These are phyloP conservation scores for Crotalus tigris DNA, from an alignment of 2,113 vertebrate genomes.

Conservation along the genomic window DNA sequence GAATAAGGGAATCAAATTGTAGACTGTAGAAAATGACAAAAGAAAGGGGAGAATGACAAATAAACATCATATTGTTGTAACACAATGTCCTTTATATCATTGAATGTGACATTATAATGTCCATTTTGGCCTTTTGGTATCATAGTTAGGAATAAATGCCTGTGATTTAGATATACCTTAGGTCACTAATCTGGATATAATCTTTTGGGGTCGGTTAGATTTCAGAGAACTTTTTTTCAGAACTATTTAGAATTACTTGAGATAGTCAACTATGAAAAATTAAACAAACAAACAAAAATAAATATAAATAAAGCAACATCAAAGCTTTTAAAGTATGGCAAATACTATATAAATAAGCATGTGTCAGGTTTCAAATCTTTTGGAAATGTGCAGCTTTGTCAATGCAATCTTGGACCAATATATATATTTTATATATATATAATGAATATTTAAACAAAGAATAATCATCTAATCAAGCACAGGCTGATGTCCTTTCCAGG, in stretches of 20 bases:
- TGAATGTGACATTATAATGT: not conserved
- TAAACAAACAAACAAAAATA: not conserved
- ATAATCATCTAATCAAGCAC: not conserved
- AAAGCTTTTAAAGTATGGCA: not conserved
- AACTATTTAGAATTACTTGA: not conserved
- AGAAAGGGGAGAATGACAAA: not conserved
- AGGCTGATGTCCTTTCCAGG: not conserved
- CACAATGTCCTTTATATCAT: not conserved
- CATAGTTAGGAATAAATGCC: not conserved
- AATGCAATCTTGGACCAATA: not conserved
- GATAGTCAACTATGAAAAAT: not conserved
- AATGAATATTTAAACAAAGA: not conserved
- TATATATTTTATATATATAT: no score
- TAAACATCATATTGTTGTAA: not conserved
- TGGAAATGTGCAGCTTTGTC: not conserved
- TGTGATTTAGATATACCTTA: not conserved
- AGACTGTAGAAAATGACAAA: not conserved
- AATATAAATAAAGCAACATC: not conserved
- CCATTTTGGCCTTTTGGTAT: not conserved
- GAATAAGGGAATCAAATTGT: not conserved
- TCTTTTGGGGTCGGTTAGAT: not conserved
- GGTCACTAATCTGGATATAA: not conserved
- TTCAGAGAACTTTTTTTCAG: not conserved
- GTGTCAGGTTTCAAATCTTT: not conserved
- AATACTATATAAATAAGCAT: not conserved